Evolutionary conservation across 2,797 vertebrate genomes (phyloP), one percentile per base, ranked within the genome.

Genomic region (Danio kyathit): DNA sequence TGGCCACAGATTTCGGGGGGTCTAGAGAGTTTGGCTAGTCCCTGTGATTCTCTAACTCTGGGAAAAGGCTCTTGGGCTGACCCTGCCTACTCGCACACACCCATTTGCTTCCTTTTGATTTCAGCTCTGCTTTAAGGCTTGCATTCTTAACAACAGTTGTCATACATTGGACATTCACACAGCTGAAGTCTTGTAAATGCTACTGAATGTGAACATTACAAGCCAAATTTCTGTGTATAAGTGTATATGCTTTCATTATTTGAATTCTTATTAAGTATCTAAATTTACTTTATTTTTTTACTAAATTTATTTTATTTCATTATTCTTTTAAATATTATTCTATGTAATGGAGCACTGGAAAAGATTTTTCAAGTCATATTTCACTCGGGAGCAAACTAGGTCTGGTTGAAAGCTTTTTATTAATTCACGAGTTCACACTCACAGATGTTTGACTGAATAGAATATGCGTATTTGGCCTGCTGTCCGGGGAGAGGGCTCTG

Each of bases 1-100:
- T 76, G 60, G 77, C 80, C 75, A 40, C 84, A 69, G 44, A 7
- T 6, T 69, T 85, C 48, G 51, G 44, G 81, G 81, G 81, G 70
- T 87, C 81, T 66, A 9, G 19, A 70, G 66, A 79, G 85, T 85
- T 86, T 83, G 85, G 82, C 82, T 76, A 75, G 64, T 81, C 84
- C 85, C 48, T 65, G 71, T 63, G 75, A 81, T 85, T 83, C 38
- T 81, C 67, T 51, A 41, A 57, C 11, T 21, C 57, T 70, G 54
- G 74, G 80, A 81, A 74, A 64, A 74, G 72, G 60, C 81, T 70
- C 75, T 76, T 80, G 38, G 44, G 46, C 67, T 82, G 78, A 81
- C 80, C 57, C 66, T 72, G 69, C 57, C 59, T 76, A 44, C 60
- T 72, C 75, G 79, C 43, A 80, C 66, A 76, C 82, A 82, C 48